Percentiles rank a stretch among this genome's conserved stretches.
Conservation (phyloP, 1,140 invertebrate species). For the Aphelenchoides avenae region DNA sequence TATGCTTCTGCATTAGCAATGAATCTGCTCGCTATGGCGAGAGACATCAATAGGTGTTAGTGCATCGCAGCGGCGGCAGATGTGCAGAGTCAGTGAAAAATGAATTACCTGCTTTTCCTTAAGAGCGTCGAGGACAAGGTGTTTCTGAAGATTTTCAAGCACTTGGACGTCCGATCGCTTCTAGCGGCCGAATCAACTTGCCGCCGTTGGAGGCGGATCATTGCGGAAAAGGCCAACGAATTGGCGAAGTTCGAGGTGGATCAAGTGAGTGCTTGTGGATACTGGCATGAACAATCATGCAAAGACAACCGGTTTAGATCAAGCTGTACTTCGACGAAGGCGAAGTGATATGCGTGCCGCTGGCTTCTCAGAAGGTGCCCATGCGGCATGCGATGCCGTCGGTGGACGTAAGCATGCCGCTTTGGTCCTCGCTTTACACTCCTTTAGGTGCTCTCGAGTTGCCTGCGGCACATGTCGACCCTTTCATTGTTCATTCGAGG, state of each 20-base stretch:
- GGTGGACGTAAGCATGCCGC: constrained; percentile 7
- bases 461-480: constrained; percentile 23
- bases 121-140: constrained; percentile 22
- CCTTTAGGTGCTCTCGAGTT: constrained; percentile 17
- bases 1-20: constrained; percentile 6
- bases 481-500: constrained; percentile 30
- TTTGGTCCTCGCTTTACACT: not conserved
- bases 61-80: not conserved
- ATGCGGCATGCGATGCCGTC: constrained; percentile 21
- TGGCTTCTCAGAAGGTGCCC: constrained; percentile 23
- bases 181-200: constrained; percentile 22
- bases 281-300: constrained; percentile 4
- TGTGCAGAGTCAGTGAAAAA: constrained; percentile 19
- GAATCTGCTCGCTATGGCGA: constrained; percentile 3
- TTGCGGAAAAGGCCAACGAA: constrained; percentile 14
- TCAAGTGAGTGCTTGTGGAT: constrained; percentile 25
- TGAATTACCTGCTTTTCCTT: not conserved
- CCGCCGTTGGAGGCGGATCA: constrained; percentile 6
- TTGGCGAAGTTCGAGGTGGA: constrained; percentile 18
- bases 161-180: constrained; percentile 17
- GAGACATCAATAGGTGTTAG: constrained; percentile 5
- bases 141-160: constrained; percentile 5
- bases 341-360: constrained; percentile 25
- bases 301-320: constrained; percentile 22
- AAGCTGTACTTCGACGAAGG: constrained; percentile 34